Conservation (phyloP, 1,140 invertebrate genomes). For the Lepeophtheirus salmonis region DNA sequence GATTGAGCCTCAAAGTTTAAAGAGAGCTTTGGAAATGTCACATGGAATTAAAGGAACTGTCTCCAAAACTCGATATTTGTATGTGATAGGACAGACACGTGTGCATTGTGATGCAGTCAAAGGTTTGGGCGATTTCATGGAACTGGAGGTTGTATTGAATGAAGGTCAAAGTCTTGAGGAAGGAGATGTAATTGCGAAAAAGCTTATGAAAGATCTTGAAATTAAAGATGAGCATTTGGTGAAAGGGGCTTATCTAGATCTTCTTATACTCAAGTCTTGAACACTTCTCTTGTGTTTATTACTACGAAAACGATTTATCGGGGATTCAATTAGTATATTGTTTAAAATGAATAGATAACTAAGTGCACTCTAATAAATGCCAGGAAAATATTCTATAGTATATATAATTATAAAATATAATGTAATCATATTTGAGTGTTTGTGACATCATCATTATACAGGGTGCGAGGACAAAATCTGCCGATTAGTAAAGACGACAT, state of each 20-base stretch:
- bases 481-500: too few species aligned
- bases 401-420: too few species aligned
- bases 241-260: constrained; percentile 53
- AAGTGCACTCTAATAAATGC: too few species aligned
- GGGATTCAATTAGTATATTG: too few species aligned
- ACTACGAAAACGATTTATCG: too few species aligned
- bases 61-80: constrained; percentile 49
- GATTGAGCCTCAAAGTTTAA: constrained; percentile 25
- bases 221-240: constrained; percentile 47
- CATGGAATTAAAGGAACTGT: constrained; percentile 25
- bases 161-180: constrained; percentile 44
- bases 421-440: too few species aligned
- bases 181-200: constrained; percentile 46
- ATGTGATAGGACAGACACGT: constrained; percentile 58
- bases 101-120: constrained; percentile 69
- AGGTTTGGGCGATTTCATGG: constrained; percentile 61
- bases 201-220: constrained; percentile 45
- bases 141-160: constrained; percentile 54
- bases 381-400: too few species aligned
- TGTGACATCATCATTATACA: too few species aligned
- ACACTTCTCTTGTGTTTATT: too few species aligned
- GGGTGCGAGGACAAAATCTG: too few species aligned
- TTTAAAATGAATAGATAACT: too few species aligned
- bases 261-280: too few species aligned
- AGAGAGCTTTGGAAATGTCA: constrained; percentile 21